Percentiles rank a stretch among this genome's conserved stretches.
phyloP scores from a whole-genome alignment of 2,797 vertebrate genomes.

The Anolis apletophallus region DNA sequence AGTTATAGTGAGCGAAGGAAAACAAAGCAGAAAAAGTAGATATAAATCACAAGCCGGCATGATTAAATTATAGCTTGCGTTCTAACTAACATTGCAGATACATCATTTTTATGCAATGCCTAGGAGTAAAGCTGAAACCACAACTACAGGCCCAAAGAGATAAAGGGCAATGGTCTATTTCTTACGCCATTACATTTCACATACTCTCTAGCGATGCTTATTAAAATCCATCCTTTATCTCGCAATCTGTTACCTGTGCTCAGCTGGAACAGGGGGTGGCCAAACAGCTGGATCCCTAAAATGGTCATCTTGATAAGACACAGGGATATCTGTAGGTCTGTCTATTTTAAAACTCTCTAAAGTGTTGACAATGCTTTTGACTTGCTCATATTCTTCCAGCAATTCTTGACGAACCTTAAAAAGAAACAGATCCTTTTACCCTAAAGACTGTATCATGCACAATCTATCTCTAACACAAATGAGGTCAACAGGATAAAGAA shows the following conservation, averaged over 20 bases:
- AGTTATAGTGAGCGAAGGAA: neutral
- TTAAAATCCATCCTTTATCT: neutral
- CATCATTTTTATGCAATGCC: neutral
- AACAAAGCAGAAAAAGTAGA: too few species aligned
- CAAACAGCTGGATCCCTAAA: constrained; percentile 89
- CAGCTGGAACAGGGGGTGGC: constrained; percentile 94
- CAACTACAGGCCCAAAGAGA: neutral
- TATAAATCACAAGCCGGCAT: too few species aligned
- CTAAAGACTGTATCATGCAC: neutral
- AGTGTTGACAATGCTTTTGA: constrained; percentile 91
- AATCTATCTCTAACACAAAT: neutral
- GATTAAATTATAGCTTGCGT: too few species aligned
- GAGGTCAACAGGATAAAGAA: neutral
- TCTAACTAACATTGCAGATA: neutral
- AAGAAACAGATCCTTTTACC: constrained; percentile 43
- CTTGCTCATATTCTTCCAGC: constrained; percentile 93
- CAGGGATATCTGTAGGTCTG: constrained; percentile 85
- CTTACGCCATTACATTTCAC: neutral
- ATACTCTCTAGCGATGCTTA: neutral
- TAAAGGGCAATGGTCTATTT: neutral
- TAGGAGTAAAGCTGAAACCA: neutral
- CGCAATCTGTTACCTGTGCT: constrained; percentile 87
- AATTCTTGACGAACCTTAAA: constrained; percentile 91
- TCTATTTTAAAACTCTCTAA: constrained; percentile 94
- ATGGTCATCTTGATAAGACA: constrained; percentile 84